These are phyloP conservation scores for Tolypeutes matacus DNA, from an alignment of 2,797 vertebrate species.

Conservation along the genomic window DNA sequence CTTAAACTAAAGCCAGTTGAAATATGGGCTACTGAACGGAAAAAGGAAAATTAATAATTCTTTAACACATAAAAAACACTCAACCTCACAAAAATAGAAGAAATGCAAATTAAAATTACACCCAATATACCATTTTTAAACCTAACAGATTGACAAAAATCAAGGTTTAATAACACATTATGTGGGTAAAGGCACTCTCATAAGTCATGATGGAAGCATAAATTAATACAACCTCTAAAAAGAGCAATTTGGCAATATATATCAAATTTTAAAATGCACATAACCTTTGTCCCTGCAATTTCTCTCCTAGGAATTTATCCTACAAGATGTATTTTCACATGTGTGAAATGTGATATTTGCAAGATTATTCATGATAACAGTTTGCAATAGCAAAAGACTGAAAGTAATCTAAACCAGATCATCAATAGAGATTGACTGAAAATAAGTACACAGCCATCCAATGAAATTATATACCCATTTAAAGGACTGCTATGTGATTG, in stretches of 20 bases:
- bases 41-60: constrained; percentile 64
- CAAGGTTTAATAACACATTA: constrained; percentile 35
- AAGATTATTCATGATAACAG: background rate
- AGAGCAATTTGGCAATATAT: constrained; percentile 12
- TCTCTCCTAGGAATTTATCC: background rate
- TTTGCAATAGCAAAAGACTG: constrained; percentile 44
- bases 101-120: constrained; percentile 59
- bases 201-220: background rate
- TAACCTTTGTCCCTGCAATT: background rate
- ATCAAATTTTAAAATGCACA: background rate
- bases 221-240: background rate
- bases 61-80: constrained; percentile 61
- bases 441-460: constrained; percentile 6
- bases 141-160: constrained; percentile 1
- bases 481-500: background rate
- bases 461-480: constrained; percentile 34
- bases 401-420: constrained; percentile 1
- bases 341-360: constrained; percentile 4
- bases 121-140: constrained; percentile 43
- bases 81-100: constrained; percentile 53
- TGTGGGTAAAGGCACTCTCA: background rate
- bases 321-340: background rate
- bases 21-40: constrained; percentile 43
- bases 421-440: background rate
- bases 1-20: constrained; percentile 27